phyloP scores from a whole-genome alignment of 2,888 invertebrate genomes.

The Lasioglossum figueresi region DNA sequence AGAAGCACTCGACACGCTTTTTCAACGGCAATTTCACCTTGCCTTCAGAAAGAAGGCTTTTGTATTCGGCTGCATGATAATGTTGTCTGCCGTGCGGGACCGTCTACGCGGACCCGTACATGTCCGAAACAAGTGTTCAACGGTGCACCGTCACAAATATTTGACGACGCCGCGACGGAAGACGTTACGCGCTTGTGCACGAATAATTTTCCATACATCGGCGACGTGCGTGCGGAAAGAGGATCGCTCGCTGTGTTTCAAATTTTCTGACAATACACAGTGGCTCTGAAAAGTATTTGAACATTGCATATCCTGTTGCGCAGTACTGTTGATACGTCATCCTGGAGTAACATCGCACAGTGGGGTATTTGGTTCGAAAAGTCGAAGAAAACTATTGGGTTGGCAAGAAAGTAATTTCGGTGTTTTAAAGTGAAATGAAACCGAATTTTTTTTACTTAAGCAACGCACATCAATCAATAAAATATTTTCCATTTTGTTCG shows the following conservation, averaged over 20 bases:
- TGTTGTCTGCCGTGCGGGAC: constrained; percentile 58
- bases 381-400: no score
- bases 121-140: neutral
- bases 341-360: no score
- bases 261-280: neutral
- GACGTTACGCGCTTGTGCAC: constrained; percentile 4
- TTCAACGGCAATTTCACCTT: constrained; percentile 62
- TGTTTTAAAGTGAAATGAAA: no score
- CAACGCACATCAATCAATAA: no score
- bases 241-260: constrained; percentile 24
- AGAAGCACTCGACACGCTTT: constrained; percentile 70
- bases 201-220: constrained; percentile 68
- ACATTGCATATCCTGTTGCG: neutral
- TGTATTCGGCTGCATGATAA: constrained; percentile 76
- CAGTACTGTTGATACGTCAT: no score
- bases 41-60: constrained; percentile 65
- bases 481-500: no score
- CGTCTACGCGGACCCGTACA: constrained; percentile 19
- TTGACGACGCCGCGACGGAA: neutral
- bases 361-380: no score
- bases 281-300: neutral
- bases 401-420: no score
- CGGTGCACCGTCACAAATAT: neutral
- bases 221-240: constrained; percentile 12
- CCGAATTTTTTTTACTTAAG: no score